Evolutionary conservation across 2,888 invertebrate species (phyloP), one percentile per base, ranked within the genome.

Genomic region (Leptopilina myrica): DNA sequence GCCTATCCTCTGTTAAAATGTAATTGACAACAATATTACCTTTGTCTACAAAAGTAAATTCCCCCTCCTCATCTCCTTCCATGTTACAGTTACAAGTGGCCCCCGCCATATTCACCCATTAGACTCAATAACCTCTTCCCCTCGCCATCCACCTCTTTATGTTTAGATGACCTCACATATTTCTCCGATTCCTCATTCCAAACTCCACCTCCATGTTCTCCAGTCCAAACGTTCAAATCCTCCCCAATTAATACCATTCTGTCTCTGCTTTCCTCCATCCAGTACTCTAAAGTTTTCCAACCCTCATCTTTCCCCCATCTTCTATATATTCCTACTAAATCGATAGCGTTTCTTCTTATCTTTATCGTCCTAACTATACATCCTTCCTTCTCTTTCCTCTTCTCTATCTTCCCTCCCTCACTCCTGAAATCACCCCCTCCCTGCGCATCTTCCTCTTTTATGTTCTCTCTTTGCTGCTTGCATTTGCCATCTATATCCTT

Each of bases 291-390:
- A 9, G 43, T 59, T 43, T 75, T 69, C 12, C 53, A 56, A 2
- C 12, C 46, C 62, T 15, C 73, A 46, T 11, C 49, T 40, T 62
- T 46, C 40, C 66, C 73, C 15, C 73, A 40, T 26, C 64, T 66
- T 62, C 65, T 77, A 12, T 76, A 79, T 12, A 73, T 15, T n/a
- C 75, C 78, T 15, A 78, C 26, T 8, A 46, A n/a, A 79, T 64
- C 64, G n/a, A 65, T 20, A 20, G 69, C 77, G 62, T 46, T 14
- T 69, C 49, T 53, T 62, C 26, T 1, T 49, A 26, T 15, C 40
- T 62, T 7, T 40, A 14, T 43, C 15, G 14, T 62, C 40, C 26
- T 14, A 46, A 62, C 9, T 15, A 62, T 62, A 8, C 15, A 33
- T 20, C 46, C 76, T 40, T 26, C 14, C 26, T 46, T 15, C 33